Evolutionary conservation across 1,140 invertebrate genomes (phyloP).

Genomic region (Caerostris extrusa): DNA sequence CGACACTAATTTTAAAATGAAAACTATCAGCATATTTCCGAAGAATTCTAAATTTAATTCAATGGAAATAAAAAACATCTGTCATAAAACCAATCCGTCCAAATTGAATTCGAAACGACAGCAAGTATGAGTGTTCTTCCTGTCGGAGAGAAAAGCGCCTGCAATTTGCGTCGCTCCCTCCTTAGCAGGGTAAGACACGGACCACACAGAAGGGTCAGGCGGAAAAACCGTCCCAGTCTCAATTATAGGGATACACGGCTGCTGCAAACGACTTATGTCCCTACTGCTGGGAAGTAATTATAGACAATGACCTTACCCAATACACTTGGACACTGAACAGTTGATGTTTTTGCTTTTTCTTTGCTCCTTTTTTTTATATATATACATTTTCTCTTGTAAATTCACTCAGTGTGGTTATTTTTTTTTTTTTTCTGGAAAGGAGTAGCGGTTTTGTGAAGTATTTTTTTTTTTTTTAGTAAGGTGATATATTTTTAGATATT

Average conservation of each 20-base stretch:
- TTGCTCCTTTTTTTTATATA: neutral
- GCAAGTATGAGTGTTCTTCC: no score
- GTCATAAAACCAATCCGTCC: no score
- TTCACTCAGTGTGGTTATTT: neutral
- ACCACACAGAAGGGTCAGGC: conserved; percentile 26
- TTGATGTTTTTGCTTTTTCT: neutral
- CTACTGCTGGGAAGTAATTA: conserved; percentile 22
- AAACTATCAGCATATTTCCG: no score
- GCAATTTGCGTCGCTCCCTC: neutral
- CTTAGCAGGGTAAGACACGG: neutral
- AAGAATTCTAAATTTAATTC: no score
- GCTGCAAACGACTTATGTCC: neutral
- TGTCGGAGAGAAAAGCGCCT: no score
- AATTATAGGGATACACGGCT: conserved; percentile 16
- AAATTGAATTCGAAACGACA: no score
- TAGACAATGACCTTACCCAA: neutral
- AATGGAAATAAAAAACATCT: no score
- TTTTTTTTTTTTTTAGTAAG: neutral
- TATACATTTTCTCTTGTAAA: neutral
- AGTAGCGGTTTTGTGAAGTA: neutral
- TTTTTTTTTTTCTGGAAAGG: neutral
- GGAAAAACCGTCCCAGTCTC: conserved; percentile 26
- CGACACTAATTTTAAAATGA: no score
- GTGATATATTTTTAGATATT: neutral
- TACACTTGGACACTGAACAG: neutral